Conservation (phyloP, 2,888 invertebrate species). For the Myopa testacea region DNA sequence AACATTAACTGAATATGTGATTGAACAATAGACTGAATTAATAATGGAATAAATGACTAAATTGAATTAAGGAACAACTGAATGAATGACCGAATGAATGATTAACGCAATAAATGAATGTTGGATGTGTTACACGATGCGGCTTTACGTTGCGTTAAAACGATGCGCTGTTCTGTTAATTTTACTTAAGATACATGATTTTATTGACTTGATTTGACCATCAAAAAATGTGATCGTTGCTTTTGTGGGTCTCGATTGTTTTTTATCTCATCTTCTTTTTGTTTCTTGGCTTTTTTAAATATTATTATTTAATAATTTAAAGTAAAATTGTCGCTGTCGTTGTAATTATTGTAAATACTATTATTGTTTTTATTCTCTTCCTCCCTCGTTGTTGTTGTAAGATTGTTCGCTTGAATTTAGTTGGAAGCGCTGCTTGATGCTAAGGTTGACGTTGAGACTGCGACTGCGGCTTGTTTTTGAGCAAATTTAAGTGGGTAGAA, state of each 20-base stretch:
- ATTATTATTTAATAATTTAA: not conserved
- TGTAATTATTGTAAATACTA: too few species aligned
- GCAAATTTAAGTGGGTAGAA: not conserved
- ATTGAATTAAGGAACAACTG: not conserved
- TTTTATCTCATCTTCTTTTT: not conserved
- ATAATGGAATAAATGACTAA: too few species aligned
- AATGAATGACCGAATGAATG: too few species aligned
- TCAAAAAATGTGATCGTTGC: not conserved
- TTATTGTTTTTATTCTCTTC: too few species aligned
- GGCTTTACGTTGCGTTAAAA: not conserved
- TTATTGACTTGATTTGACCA: constrained; percentile 8
- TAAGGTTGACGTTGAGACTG: not conserved
- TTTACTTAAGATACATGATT: too few species aligned
- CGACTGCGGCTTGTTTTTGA: not conserved
- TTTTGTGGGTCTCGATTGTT: too few species aligned
- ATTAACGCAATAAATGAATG: not conserved
- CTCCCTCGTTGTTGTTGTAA: too few species aligned
- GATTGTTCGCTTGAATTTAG: not conserved
- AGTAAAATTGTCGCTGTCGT: not conserved
- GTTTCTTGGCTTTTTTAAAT: not conserved
- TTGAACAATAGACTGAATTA: too few species aligned
- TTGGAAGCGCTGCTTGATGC: not conserved
- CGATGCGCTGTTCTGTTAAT: too few species aligned
- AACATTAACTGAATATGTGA: too few species aligned
- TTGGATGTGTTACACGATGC: not conserved